Percentiles rank a stretch among this genome's conserved stretches.
These are phyloP conservation scores for Acronicta aceris DNA, from an alignment of 2,888 invertebrate genomes.

Conservation along the genomic window DNA sequence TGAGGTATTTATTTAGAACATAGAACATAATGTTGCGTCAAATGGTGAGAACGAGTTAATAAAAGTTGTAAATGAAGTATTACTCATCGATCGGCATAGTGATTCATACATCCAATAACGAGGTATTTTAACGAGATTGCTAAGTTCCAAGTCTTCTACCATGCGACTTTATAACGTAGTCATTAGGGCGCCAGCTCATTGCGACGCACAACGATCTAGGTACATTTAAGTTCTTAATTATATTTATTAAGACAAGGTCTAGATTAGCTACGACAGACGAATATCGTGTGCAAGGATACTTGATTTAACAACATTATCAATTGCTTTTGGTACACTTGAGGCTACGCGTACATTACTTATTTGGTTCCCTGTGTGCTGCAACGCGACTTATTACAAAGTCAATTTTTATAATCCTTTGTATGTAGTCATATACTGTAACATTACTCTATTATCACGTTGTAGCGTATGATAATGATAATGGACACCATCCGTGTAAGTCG, in stretches of 20 bases:
- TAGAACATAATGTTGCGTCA: slow-evolving; percentile 38
- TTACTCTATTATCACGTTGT: no score
- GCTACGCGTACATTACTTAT: no score
- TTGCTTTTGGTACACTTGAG: no score
- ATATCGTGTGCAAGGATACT: no score
- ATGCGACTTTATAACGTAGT: slow-evolving; percentile 28
- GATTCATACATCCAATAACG: slow-evolving; percentile 55
- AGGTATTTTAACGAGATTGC: slow-evolving; percentile 47
- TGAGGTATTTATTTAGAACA: slow-evolving; percentile 21
- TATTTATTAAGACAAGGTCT: background rate
- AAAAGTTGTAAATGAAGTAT: slow-evolving; percentile 45
- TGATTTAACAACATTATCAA: no score
- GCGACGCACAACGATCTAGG: background rate
- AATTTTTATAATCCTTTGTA: no score
- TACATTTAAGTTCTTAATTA: background rate
- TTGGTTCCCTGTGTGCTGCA: background rate
- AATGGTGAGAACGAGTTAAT: slow-evolving; percentile 50
- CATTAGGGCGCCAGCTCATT: slow-evolving; percentile 11
- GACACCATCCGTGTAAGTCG: no score
- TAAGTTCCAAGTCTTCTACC: slow-evolving; percentile 30
- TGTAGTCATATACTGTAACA: no score
- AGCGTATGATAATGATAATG: no score
- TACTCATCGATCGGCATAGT: slow-evolving; percentile 58
- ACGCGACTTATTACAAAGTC: no score
- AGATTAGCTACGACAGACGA: no score